A percentile compares a stretch with the other conserved stretches of the same genome.
phyloP scores from a whole-genome alignment of 2,888 invertebrate species.

The Prionchulus punctatus region DNA sequence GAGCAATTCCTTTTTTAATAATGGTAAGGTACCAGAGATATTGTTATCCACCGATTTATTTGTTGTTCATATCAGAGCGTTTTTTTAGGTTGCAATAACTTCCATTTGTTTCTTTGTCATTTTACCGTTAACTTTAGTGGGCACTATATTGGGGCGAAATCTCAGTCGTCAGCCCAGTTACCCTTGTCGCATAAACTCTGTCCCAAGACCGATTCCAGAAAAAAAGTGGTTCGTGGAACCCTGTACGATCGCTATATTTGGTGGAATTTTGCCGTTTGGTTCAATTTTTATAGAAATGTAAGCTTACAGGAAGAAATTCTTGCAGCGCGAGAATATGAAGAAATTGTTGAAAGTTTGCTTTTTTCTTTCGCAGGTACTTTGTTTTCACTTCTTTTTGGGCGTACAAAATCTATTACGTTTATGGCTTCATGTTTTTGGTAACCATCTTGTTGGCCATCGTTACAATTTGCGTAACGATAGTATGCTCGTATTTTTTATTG shows the following conservation, averaged over 20 bases:
- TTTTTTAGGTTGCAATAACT: slow-evolving; percentile 65
- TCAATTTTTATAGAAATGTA: slow-evolving; percentile 99
- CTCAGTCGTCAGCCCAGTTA: slow-evolving; percentile 89
- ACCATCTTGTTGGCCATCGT: slow-evolving; percentile 75
- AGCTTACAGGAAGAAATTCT: slow-evolving; percentile 24
- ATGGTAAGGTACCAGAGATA: too few species aligned
- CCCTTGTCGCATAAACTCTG: slow-evolving; percentile 94
- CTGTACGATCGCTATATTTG: slow-evolving; percentile 74
- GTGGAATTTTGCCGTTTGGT: slow-evolving; percentile 93
- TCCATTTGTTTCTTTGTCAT: slow-evolving; percentile 97
- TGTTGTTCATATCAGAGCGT: slow-evolving; percentile 9
- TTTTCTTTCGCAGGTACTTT: slow-evolving; percentile 55
- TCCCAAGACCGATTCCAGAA: slow-evolving; percentile 88
- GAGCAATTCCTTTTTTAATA: slow-evolving; percentile 94
- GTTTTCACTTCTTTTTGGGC: slow-evolving; percentile 99
- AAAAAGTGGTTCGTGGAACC: slow-evolving; percentile 98
- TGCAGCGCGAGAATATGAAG: background rate
- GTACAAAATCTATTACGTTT: slow-evolving; percentile 99
- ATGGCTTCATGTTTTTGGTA: slow-evolving; percentile 86
- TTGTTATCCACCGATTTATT: too few species aligned
- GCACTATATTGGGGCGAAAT: slow-evolving; percentile 88
- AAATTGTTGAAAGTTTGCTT: too few species aligned
- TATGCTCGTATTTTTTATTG: slow-evolving; percentile 93
- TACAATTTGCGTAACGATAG: slow-evolving; percentile 99
- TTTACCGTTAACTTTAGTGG: slow-evolving; percentile 81